Base-by-base conservation (phyloP, 2,113 vertebrate species). In the Cephalopterus ornatus region DNA sequence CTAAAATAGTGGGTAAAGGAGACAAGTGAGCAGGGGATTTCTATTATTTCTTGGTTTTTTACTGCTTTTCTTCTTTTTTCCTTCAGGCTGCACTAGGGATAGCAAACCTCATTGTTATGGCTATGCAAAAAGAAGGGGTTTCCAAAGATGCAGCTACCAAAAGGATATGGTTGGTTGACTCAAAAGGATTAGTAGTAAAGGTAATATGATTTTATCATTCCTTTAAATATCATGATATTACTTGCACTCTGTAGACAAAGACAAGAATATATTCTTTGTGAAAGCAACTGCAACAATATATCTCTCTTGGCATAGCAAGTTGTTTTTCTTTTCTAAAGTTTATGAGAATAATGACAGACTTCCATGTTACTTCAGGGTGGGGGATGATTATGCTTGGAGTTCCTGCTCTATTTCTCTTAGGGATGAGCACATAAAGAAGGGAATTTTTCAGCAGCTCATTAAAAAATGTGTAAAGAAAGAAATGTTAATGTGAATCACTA, bases 101-200 rank as follows among this genome's bases (percentile, higher is more conserved):
- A 80, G 99, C 99, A 89, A 98, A 99, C 82, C 98, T 99, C 47
- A 98, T 99, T 95, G 66, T 98, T 92, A 99, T 99, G 99, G 98
- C 99, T 65, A 99, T 99, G 99, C 97, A 98, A 97, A 99, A 99
- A 95, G 99, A 99, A 96, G 99, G 99, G 6, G 95, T 98, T 46
- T 32, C 98, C 7, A 98, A 95, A 85, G 98, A 98, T 22, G 96
- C 98, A 80, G 98, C 98, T 72, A 44, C 98, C 72, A 98, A 97
- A 94, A 99, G 98, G 95, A 99, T 99, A 97, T 99, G 99, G 99
- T 98, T 99, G 99, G 99, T 99, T 79, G 99, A 99, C 97, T 99
- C 99, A 2, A 99, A 99, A 95, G 99, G 99, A 88, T 98, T 99
- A 83, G 98, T 99, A 61, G 99, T 99, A 68, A 99, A 99, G 99